Percentiles rank a stretch among this genome's conserved stretches.
Evolutionary conservation across 1,140 invertebrate genomes (phyloP).

Genomic region (Hypsibius dujardini): DNA sequence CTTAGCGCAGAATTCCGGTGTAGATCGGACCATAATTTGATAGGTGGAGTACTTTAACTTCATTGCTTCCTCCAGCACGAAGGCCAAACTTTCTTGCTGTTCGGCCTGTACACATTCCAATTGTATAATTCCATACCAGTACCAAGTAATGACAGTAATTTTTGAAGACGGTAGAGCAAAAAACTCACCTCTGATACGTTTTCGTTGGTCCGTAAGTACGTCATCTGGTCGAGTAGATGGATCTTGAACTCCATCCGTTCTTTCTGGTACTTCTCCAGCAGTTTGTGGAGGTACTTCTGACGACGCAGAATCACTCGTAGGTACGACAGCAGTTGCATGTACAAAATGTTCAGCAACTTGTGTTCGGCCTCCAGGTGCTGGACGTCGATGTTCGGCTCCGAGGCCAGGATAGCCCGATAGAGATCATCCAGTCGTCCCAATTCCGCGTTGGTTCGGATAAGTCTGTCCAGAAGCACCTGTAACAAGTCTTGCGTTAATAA

Average conservation of each 20-base stretch:
- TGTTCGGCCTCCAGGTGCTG: neutral
- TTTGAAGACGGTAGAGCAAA: neutral
- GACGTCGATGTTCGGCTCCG: neutral
- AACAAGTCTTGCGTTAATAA: neutral
- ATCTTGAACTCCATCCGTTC: slow-evolving; percentile 14
- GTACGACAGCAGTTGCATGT: slow-evolving; percentile 9
- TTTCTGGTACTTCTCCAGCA: slow-evolving; percentile 11
- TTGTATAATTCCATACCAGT: neutral
- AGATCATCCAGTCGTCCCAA: slow-evolving; percentile 4
- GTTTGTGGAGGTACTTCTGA: neutral
- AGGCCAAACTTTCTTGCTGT: neutral
- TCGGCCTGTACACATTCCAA: neutral
- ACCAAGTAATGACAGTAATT: neutral
- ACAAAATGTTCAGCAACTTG: neutral
- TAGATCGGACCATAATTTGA: slow-evolving; percentile 14
- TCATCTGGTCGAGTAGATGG: neutral
- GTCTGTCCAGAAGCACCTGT: slow-evolving; percentile 1
- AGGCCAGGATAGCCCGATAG: neutral
- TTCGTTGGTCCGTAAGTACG: slow-evolving; percentile 1
- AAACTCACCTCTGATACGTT: slow-evolving; percentile 3
- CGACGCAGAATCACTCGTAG: neutral
- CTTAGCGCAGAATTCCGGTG: neutral
- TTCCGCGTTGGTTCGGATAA: slow-evolving; percentile 13
- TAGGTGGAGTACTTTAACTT: neutral
- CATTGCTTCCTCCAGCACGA: neutral